phyloP scores from a whole-genome alignment of 2,797 vertebrate genomes.

The Manis crassicaudata region DNA sequence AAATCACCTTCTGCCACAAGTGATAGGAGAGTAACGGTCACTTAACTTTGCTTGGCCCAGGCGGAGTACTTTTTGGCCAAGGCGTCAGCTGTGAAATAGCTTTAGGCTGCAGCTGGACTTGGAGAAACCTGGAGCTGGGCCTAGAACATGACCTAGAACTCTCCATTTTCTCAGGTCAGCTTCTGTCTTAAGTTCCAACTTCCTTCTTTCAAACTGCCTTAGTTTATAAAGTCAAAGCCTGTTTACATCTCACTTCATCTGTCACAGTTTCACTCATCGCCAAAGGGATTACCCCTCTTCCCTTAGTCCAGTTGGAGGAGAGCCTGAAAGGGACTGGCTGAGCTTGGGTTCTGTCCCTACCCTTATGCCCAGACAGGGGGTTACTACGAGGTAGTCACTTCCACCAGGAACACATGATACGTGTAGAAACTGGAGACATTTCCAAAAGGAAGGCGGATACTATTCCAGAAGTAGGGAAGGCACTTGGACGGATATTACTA shows the following conservation, averaged over 20 bases:
- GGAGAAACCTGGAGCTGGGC: neutral
- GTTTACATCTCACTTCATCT: neutral
- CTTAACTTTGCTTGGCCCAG: neutral
- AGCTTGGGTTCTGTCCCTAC: neutral
- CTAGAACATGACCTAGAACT: neutral
- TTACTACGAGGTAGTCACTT: neutral
- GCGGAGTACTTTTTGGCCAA: neutral
- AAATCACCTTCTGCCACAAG: neutral
- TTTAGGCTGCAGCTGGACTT: neutral
- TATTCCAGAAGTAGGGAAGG: neutral
- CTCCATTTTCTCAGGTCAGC: neutral
- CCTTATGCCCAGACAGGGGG: neutral
- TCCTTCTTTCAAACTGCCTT: neutral
- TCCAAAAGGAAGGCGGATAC: neutral
- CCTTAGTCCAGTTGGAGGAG: neutral
- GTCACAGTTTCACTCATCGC: neutral
- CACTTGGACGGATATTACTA: neutral
- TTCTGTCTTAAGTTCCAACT: neutral
- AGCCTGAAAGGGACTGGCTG: neutral
- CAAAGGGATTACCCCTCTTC: neutral
- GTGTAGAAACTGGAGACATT: neutral
- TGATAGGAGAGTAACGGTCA: neutral
- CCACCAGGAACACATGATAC: neutral
- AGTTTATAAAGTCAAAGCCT: neutral
- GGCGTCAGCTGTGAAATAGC: neutral